A percentile compares a stretch with the other conserved stretches of the same genome.
Conservation (phyloP, 2,113 vertebrate species). For the Campylomormyrus tamandua region DNA sequence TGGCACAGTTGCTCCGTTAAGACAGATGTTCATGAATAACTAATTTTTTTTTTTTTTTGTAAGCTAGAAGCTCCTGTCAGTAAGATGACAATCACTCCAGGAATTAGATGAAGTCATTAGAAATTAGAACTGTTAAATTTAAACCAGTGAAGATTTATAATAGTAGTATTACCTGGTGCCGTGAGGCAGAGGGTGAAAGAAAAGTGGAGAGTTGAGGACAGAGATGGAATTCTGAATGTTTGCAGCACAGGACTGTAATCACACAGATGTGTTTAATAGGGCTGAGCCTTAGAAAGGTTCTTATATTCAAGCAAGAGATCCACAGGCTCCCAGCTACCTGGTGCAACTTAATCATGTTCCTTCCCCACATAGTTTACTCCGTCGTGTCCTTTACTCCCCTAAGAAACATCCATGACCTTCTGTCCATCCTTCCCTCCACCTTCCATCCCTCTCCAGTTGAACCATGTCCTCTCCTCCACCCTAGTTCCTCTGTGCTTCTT, state of each 20-base stretch:
- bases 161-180: not conserved
- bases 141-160: not conserved
- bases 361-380: not conserved
- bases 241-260: not conserved
- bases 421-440: not conserved
- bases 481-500: not conserved
- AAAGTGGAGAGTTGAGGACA: not conserved
- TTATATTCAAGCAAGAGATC: not conserved
- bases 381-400: not conserved
- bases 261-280: not conserved
- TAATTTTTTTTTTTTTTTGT: not conserved
- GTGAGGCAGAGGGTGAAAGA: not conserved
- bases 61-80: not conserved
- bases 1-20: not conserved
- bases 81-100: not conserved
- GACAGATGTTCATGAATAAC: conserved; percentile 9
- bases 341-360: not conserved
- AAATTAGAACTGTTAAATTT: not conserved
- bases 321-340: not conserved
- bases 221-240: not conserved
- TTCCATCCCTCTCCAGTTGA: not conserved
- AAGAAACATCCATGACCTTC: not conserved
- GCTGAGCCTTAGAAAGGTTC: not conserved
- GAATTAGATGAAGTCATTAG: not conserved
- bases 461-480: not conserved